These are phyloP conservation scores for Dicrostonyx torquatus DNA, from an alignment of 2,797 vertebrate species.

Conservation along the genomic window DNA sequence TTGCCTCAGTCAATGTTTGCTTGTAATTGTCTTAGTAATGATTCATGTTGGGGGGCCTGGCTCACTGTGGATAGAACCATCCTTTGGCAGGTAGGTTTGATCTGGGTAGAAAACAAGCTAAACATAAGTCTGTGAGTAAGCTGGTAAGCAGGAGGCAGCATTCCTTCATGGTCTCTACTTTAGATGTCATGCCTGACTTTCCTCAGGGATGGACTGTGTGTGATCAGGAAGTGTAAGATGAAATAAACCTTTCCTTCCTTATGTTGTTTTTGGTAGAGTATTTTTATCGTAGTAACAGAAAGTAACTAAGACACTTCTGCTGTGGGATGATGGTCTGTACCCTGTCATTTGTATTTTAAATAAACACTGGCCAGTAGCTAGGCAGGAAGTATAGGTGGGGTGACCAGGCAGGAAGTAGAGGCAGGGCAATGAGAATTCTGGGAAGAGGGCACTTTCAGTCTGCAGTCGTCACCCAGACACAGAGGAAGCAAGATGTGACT, in stretches of 20 bases:
- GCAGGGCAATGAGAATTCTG: no score
- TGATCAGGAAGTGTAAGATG: not conserved
- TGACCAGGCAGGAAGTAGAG: no score
- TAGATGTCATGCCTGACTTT: not conserved
- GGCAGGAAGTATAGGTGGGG: no score
- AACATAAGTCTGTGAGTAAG: not conserved
- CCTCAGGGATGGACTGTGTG: not conserved
- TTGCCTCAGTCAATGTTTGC: not conserved
- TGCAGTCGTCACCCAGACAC: no score
- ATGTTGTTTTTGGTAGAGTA: not conserved
- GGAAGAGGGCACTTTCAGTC: no score
- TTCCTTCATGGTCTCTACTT: not conserved
- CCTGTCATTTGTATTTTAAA: no score
- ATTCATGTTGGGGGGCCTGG: not conserved
- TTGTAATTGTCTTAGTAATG: not conserved
- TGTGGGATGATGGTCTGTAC: no score
- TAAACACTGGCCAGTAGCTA: no score
- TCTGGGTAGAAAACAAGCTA: not conserved
- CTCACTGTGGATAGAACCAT: not conserved
- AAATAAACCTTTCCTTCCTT: not conserved
- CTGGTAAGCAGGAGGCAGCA: not conserved
- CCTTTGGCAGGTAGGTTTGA: not conserved
- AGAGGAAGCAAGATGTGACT: no score
- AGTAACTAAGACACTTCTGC: not conserved
- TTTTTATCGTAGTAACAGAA: not conserved